phyloP scores from a whole-genome alignment of 2,888 invertebrate species.

The Auanema freiburgensis region DNA sequence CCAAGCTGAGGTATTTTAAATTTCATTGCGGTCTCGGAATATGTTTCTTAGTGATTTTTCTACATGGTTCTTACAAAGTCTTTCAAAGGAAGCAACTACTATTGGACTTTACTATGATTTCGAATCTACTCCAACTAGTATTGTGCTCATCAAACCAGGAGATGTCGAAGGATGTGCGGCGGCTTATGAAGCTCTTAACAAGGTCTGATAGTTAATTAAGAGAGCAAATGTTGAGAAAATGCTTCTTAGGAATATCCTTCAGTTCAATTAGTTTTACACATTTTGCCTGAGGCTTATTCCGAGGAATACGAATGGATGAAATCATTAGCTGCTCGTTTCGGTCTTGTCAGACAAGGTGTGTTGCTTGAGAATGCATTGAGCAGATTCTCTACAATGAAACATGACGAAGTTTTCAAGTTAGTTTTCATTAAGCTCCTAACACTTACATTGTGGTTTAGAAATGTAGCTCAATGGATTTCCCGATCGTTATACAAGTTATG shows the following conservation, averaged over 20 bases:
- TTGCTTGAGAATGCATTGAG: conserved; percentile 51
- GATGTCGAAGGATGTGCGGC: conserved; percentile 13
- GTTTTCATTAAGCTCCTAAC: no score
- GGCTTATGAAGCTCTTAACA: conserved; percentile 17
- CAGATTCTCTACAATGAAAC: conserved; percentile 34
- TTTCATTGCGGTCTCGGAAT: not conserved
- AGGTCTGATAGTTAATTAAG: no score
- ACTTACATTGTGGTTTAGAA: no score
- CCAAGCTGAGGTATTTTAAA: conserved; percentile 9
- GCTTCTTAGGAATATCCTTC: conserved; percentile 35
- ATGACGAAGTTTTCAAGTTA: conserved; percentile 37
- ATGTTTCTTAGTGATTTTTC: conserved; percentile 22
- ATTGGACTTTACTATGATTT: conserved; percentile 29
- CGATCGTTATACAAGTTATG: conserved; percentile 14
- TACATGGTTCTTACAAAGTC: conserved; percentile 26
- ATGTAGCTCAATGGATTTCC: conserved; percentile 23
- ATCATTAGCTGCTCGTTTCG: conserved; percentile 33
- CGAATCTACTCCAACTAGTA: conserved; percentile 8
- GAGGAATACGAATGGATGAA: conserved; percentile 57
- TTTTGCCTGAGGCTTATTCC: conserved; percentile 49
- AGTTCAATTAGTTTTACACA: conserved; percentile 53
- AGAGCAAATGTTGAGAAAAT: not conserved
- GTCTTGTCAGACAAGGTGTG: conserved; percentile 56
- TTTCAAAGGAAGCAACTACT: conserved; percentile 23
- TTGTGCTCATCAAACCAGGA: conserved; percentile 10